Base-by-base conservation (phyloP, 2,888 invertebrate genomes). In the Geotrupes spiniger region DNA sequence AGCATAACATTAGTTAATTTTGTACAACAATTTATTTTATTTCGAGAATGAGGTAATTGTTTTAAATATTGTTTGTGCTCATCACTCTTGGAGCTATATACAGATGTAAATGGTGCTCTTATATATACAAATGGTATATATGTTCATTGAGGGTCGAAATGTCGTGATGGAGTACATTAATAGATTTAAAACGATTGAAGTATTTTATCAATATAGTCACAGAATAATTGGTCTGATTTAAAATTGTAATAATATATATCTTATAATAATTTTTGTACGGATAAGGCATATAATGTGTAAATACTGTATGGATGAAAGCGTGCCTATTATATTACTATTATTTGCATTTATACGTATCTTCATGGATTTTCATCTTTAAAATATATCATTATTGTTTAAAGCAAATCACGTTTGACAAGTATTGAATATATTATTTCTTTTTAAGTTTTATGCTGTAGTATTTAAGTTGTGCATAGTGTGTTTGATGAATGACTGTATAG, bases 401-500 rank as follows among this genome's bases (percentile, higher is more conserved):
- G 8, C 36, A 33, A 15, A 33, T 46, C 14, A 36, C 36, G 11
- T 31, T 15, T 42, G 41, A 38, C 40, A 40, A 49, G 52, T 51
- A 52, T 50, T 44, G 41, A 36, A 45, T 50, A 47, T 54, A 48
- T 43, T 45, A 31, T 49, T 39, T 27, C 31, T 41, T 46, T 46
- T 49, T 53, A 50, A 46, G 25, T 42, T 46, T 27, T 36, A 42
- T 39, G 37, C 42, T 50, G 36, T 45, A 41, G 42, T 42, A 42
- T 52, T 53, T 57, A 59, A 54, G 51, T 53, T 59, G 52, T 54
- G 50, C 52, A 49, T 45, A 49, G 51, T 52, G 49, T 56, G 55
- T 46, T 49, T 54, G 54, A 49, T 53, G 59, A 53, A 52, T 57
- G 59, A 57, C 55, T 47, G 59, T 53, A 52, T 58, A 58, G 56